Conservation (phyloP, 2,113 vertebrate genomes). For the Malurus elegans region DNA sequence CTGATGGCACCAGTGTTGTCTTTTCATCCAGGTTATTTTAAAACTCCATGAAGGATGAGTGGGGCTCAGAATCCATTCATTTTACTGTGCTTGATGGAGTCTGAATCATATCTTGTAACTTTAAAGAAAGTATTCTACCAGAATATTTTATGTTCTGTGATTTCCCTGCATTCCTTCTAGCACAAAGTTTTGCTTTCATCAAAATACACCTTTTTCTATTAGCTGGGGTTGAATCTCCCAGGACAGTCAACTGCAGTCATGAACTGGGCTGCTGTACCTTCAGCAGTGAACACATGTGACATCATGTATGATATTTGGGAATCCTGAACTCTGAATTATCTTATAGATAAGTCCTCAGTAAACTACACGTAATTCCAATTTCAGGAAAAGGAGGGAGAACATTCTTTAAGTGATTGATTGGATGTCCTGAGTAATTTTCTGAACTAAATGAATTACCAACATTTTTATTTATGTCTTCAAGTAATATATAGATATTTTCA, state of each 20-base stretch:
- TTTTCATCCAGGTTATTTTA: neutral
- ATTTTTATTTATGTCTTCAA: neutral
- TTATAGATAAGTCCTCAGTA: neutral
- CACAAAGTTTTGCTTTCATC: neutral
- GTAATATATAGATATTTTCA: neutral
- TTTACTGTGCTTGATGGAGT: neutral
- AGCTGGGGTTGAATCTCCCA: neutral
- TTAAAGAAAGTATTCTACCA: neutral
- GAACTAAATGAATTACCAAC: neutral
- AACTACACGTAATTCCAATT: neutral
- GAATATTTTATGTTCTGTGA: neutral
- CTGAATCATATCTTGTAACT: neutral
- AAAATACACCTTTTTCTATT: neutral
- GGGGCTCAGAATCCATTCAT: neutral
- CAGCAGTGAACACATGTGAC: rapidly evolving
- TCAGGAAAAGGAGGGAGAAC: neutral
- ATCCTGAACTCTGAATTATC: neutral
- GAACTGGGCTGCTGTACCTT: neutral
- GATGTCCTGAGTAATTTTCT: neutral
- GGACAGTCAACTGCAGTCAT: neutral
- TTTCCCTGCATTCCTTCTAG: neutral
- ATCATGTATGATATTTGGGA: neutral
- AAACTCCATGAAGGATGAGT: neutral
- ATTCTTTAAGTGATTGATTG: neutral
- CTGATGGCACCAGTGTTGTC: neutral